These are phyloP conservation scores for Drosophila nasuta DNA, from an alignment of 1,140 invertebrate genomes.

Conservation along the genomic window DNA sequence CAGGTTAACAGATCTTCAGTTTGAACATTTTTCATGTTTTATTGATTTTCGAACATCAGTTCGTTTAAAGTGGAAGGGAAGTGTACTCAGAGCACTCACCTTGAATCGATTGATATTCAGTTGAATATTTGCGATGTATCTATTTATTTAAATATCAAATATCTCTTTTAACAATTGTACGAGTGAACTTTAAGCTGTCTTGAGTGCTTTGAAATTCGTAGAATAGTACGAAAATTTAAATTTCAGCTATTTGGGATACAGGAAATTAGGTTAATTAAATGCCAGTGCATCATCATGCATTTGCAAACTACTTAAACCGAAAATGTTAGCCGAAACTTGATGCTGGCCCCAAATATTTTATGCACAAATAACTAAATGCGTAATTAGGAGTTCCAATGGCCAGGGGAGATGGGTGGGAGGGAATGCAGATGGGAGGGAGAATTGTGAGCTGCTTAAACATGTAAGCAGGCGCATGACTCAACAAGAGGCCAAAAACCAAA, in stretches of 20 bases:
- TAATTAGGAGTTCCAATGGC: not conserved
- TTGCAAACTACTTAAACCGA: constrained; percentile 44
- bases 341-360: constrained; percentile 47
- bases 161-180: not conserved
- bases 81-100: constrained; percentile 2
- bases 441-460: constrained; percentile 52
- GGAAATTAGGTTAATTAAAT: constrained; percentile 48
- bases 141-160: not conserved
- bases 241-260: constrained; percentile 2
- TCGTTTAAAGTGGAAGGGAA: not conserved
- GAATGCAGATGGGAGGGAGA: not conserved
- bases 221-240: not conserved
- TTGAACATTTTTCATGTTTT: constrained; percentile 4
- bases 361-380: constrained; percentile 76
- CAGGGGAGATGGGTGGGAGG: constrained; percentile 1
- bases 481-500: constrained; percentile 27
- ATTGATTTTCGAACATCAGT: not conserved
- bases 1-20: constrained; percentile 11
- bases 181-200: not conserved
- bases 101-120: not conserved
- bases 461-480: constrained; percentile 25
- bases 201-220: not conserved
- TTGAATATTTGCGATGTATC: not conserved
- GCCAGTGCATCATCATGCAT: constrained; percentile 13
- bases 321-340: constrained; percentile 27